These are phyloP conservation scores for Hemiprocne comata DNA, from an alignment of 2,113 vertebrate genomes.

Conservation along the genomic window DNA sequence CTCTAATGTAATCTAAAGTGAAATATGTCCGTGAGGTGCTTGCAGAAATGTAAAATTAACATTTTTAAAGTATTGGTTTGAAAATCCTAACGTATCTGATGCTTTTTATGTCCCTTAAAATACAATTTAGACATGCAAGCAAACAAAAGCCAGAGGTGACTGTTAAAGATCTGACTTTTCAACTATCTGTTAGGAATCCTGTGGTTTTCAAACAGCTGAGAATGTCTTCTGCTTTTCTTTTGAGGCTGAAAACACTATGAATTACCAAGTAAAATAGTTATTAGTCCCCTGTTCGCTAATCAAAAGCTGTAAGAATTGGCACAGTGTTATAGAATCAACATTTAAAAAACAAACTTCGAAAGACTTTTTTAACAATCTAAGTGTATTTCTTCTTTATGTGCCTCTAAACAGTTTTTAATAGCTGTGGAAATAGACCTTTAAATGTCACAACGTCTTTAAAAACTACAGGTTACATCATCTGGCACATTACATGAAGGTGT, in stretches of 20 bases:
- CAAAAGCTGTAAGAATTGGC: slow-evolving; percentile 23
- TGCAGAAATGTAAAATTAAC: not conserved
- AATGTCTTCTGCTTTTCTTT: slow-evolving; percentile 10
- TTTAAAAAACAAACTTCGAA: slow-evolving; percentile 39
- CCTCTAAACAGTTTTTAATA: slow-evolving; percentile 47
- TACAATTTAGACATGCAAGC: not conserved
- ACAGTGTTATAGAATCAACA: not conserved
- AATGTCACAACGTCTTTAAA: slow-evolving; percentile 13
- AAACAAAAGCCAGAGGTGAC: not conserved
- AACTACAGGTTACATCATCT: not conserved
- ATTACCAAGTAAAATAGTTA: slow-evolving; percentile 1
- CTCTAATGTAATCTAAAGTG: not conserved
- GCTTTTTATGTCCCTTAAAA: not conserved
- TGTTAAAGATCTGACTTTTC: not conserved
- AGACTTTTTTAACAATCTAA: not conserved
- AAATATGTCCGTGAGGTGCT: not conserved
- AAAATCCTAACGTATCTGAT: not conserved
- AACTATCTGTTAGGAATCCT: not conserved
- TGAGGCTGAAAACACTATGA: not conserved
- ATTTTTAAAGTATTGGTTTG: not conserved
- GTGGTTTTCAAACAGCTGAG: not conserved
- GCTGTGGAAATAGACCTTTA: slow-evolving; percentile 49
- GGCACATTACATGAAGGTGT: not conserved
- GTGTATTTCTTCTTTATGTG: slow-evolving; percentile 44
- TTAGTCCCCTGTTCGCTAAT: not conserved